These are phyloP conservation scores for Macrochelys suwanniensis DNA, from an alignment of 2,797 vertebrate genomes.

Conservation along the genomic window DNA sequence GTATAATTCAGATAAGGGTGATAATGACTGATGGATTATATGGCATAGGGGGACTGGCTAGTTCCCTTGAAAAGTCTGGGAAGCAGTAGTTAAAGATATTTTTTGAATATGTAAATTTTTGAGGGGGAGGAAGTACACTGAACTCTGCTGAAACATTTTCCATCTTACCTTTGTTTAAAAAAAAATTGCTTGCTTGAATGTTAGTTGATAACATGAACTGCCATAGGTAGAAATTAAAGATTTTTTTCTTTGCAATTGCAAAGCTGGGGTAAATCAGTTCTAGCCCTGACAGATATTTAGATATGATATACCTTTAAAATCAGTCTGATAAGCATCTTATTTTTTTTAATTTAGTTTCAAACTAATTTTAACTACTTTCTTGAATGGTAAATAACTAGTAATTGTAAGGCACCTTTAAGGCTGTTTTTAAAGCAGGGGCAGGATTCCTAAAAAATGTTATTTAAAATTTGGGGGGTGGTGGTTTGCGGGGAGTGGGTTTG, in stretches of 20 bases:
- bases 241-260: too few species aligned
- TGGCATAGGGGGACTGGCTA: too few species aligned
- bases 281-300: not conserved
- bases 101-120: fast-evolving
- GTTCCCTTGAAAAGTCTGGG: too few species aligned
- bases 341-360: not conserved
- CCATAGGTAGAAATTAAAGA: not conserved
- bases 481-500: not conserved
- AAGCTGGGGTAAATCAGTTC: not conserved
- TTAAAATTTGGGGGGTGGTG: too few species aligned
- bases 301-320: not conserved
- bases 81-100: too few species aligned
- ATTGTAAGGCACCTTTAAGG: not conserved
- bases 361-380: not conserved
- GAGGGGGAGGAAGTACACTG: not conserved
- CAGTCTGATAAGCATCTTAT: not conserved
- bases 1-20: not conserved
- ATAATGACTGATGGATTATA: not conserved
- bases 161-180: not conserved
- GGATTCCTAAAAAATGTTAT: not conserved
- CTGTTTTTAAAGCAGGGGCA: not conserved
- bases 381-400: not conserved
- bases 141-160: not conserved
- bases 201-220: not conserved
- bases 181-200: not conserved